Evolutionary conservation across 2,797 vertebrate species (phyloP).

Genomic region (Furcifer pardalis): DNA sequence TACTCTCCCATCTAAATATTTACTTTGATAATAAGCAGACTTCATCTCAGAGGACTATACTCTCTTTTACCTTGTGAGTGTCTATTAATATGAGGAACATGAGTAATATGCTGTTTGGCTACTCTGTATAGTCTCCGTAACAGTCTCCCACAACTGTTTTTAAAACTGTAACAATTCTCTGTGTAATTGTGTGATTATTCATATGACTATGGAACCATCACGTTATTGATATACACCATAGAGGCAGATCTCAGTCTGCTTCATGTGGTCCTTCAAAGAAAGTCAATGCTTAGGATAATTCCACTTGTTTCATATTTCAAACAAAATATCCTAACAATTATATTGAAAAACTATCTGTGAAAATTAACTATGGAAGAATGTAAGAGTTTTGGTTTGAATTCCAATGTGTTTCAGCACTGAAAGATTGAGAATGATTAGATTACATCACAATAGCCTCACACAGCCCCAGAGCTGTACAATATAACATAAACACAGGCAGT

Average conservation of each 20-base stretch:
- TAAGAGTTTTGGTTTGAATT: background rate
- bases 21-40: constrained; percentile 29
- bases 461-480: background rate
- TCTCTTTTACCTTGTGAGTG: constrained; percentile 34
- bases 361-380: constrained; percentile 1
- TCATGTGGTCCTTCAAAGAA: background rate
- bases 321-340: constrained; percentile 4
- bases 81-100: background rate
- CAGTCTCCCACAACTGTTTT: constrained; percentile 7
- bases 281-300: background rate
- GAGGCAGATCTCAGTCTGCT: background rate
- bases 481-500: too few species aligned
- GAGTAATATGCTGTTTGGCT: constrained; percentile 12
- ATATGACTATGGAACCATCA: constrained; percentile 6
- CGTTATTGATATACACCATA: background rate
- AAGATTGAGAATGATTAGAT: background rate
- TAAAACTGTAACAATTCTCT: constrained; percentile 14
- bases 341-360: background rate
- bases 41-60: constrained; percentile 31
- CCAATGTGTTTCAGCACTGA: background rate
- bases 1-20: constrained; percentile 6
- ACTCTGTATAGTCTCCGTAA: background rate
- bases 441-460: background rate
- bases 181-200: constrained; percentile 25
- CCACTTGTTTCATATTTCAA: background rate